phyloP scores from a whole-genome alignment of 1,140 invertebrate genomes.

The Ceratina australensis region DNA sequence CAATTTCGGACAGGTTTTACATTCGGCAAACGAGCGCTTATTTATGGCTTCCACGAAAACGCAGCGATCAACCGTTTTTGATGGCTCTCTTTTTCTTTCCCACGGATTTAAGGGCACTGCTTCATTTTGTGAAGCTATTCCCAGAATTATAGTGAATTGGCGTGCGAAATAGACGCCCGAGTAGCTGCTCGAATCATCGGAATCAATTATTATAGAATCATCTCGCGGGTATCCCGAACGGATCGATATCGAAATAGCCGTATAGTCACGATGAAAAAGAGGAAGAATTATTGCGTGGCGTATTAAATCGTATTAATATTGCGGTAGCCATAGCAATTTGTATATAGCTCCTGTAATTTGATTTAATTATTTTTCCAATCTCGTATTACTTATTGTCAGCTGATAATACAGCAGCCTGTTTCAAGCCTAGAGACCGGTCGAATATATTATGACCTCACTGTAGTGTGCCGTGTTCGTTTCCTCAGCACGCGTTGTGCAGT shows the following conservation, averaged over 20 bases:
- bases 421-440: slow-evolving; percentile 40
- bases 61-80: slow-evolving; percentile 54
- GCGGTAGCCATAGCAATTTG: not conserved
- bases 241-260: too few species aligned
- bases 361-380: not conserved
- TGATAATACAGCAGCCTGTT: slow-evolving; percentile 45
- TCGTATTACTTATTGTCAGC: not conserved
- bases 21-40: slow-evolving; percentile 47
- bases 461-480: slow-evolving; percentile 43
- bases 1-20: not conserved
- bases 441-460: slow-evolving; percentile 55
- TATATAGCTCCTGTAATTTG: too few species aligned
- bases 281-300: too few species aligned
- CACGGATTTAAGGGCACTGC: slow-evolving; percentile 41
- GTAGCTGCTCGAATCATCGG: not conserved
- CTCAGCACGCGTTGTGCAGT: slow-evolving; percentile 54
- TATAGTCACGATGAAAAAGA: too few species aligned
- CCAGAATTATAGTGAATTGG: slow-evolving; percentile 41
- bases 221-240: too few species aligned
- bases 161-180: not conserved
- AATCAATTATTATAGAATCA: too few species aligned
- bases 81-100: slow-evolving; percentile 48
- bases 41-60: slow-evolving; percentile 65
- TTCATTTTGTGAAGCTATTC: slow-evolving; percentile 49
- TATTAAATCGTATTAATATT: too few species aligned